A percentile compares a stretch with the other conserved stretches of the same genome.
phyloP scores from a whole-genome alignment of 2,113 vertebrate genomes.

The Prochilodus magdalenae region DNA sequence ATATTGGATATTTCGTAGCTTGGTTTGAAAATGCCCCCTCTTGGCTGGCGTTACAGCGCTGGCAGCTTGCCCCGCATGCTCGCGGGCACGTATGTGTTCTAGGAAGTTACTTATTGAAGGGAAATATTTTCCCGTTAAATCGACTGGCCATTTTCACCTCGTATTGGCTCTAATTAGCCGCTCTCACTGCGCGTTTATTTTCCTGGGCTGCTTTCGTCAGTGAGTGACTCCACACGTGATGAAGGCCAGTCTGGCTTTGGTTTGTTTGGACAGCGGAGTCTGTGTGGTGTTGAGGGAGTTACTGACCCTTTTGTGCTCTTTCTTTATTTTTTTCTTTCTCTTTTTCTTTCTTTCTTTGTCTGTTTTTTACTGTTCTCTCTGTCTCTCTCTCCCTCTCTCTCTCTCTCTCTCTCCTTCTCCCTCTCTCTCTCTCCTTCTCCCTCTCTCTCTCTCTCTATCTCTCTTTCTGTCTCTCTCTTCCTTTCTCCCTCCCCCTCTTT shows the following conservation, averaged over 20 bases:
- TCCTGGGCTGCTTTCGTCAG: background rate
- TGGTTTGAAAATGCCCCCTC: too few relatives aligned
- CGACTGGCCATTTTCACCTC: background rate
- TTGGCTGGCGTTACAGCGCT: too few relatives aligned
- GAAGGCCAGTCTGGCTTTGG: background rate
- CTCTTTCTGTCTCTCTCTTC: background rate
- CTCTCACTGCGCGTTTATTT: background rate
- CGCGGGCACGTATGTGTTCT: too few relatives aligned
- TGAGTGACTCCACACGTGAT: background rate
- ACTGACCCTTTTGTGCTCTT: background rate
- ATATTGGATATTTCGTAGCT: too few relatives aligned
- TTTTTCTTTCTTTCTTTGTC: conserved; percentile 14
- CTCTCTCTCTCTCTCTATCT: too few relatives aligned
- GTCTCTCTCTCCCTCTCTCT: background rate
- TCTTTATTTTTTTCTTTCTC: too few relatives aligned
- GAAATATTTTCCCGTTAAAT: too few relatives aligned
- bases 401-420: background rate
- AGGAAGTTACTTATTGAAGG: too few relatives aligned
- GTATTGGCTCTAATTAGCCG: background rate
- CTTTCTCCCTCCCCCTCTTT: background rate
- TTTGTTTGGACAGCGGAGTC: conserved; percentile 37
- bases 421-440: conserved; percentile 14
- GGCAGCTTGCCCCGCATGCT: too few relatives aligned
- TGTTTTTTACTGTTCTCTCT: too few relatives aligned
- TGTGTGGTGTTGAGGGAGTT: conserved; percentile 4